Percentiles rank a stretch among this genome's conserved stretches.
phyloP scores from a whole-genome alignment of 2,797 vertebrate species.

The Chanos chanos region DNA sequence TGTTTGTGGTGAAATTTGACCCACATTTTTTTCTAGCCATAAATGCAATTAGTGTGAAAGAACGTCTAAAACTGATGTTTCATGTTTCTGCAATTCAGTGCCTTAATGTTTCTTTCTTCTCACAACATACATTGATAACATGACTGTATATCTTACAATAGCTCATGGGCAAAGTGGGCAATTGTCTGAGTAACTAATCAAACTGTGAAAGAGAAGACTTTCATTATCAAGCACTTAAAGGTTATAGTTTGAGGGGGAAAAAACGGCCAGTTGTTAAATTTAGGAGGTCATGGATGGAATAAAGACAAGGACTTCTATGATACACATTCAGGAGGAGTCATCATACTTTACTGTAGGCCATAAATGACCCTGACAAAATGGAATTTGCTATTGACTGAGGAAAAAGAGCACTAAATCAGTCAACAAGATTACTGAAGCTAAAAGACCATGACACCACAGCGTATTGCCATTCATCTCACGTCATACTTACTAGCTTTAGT shows the following conservation, averaged over 20 bases:
- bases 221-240: conserved; percentile 21
- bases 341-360: conserved; percentile 62
- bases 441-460: conserved; percentile 42
- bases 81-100: conserved; percentile 17
- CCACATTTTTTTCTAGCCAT: conserved; percentile 58
- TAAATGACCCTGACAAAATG: conserved; percentile 65
- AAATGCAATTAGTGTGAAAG: conserved; percentile 64
- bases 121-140: neutral
- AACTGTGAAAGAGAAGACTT: conserved; percentile 9
- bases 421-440: conserved; percentile 50
- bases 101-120: neutral
- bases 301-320: conserved; percentile 58
- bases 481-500: conserved; percentile 97
- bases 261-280: conserved; percentile 39
- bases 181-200: conserved; percentile 6
- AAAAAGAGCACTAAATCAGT: conserved; percentile 61
- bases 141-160: no score
- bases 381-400: conserved; percentile 66
- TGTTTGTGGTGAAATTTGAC: conserved; percentile 64
- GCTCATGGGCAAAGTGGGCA: neutral
- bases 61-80: conserved; percentile 54
- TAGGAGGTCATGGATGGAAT: conserved; percentile 39
- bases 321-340: conserved; percentile 50
- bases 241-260: no score
- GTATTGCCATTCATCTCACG: conserved; percentile 45